A percentile compares a stretch with the other conserved stretches of the same genome.
Conservation (phyloP, 1,140 invertebrate genomes). For the Hetaerina americana region DNA sequence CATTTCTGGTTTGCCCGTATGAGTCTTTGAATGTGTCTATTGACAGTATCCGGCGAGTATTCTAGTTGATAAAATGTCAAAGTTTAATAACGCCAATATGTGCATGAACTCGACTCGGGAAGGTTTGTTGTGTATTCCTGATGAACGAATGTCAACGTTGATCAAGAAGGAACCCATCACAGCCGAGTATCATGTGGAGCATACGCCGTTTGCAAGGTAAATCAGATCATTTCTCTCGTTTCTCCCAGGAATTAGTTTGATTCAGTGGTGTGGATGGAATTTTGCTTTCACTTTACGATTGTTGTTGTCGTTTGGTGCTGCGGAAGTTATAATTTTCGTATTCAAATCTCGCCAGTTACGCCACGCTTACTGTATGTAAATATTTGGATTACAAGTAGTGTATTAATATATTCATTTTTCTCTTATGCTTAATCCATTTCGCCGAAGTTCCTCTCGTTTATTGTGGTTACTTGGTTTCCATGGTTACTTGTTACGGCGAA, state of each 20-base stretch:
- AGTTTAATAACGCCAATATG: background rate
- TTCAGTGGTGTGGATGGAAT: background rate
- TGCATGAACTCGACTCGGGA: slow-evolving; percentile 13
- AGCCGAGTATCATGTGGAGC: slow-evolving; percentile 19
- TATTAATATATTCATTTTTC: too few species aligned
- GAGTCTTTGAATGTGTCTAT: background rate
- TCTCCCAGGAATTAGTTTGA: background rate
- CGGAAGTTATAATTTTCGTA: too few species aligned
- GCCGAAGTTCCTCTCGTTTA: too few species aligned
- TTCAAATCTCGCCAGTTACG: too few species aligned
- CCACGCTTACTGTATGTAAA: too few species aligned
- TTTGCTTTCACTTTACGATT: background rate
- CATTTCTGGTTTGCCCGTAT: background rate
- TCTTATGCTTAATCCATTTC: too few species aligned
- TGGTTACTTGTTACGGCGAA: too few species aligned
- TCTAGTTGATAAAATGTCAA: background rate
- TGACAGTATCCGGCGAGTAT: background rate
- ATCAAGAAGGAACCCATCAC: slow-evolving; percentile 19
- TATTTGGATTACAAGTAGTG: too few species aligned
- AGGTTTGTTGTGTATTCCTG: slow-evolving; percentile 16
- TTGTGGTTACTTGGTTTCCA: too few species aligned
- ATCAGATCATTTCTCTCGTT: background rate
- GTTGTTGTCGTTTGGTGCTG: background rate
- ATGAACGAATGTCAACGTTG: slow-evolving; percentile 13
- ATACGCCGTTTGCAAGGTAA: slow-evolving; percentile 21